phyloP scores from a whole-genome alignment of 2,113 vertebrate genomes.

The Salvelinus sp. region DNA sequence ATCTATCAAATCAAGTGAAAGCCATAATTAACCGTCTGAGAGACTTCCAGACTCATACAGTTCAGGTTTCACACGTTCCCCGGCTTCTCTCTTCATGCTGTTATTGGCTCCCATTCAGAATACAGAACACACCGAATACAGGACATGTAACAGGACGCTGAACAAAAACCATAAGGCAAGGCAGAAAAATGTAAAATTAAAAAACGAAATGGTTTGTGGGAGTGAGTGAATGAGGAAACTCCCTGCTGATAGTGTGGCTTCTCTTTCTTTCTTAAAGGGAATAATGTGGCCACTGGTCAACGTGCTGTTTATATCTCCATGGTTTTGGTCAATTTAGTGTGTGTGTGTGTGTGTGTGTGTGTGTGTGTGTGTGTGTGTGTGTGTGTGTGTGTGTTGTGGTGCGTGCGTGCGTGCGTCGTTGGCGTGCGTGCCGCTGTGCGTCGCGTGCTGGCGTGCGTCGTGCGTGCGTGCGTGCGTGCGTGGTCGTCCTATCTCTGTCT shows the following conservation, averaged over 20 bases:
- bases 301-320: slow-evolving; percentile 7
- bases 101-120: slow-evolving; percentile 12
- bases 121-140: slow-evolving; percentile 1
- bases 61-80: slow-evolving; percentile 38
- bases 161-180: not conserved
- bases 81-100: not conserved
- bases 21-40: slow-evolving; percentile 53
- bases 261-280: slow-evolving; percentile 41
- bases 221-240: slow-evolving; percentile 21
- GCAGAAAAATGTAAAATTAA: not conserved
- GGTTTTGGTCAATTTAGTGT: not conserved
- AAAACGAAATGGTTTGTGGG: not conserved
- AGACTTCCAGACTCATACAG: slow-evolving; percentile 24
- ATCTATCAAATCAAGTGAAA: slow-evolving; percentile 61
- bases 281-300: slow-evolving; percentile 42
- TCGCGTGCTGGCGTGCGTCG: no score
- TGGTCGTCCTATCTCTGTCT: no score
- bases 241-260: slow-evolving; percentile 43
- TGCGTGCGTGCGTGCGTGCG: no score
- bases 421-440: not conserved
- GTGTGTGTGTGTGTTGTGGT: not conserved
- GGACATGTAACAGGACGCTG: not conserved
- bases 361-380: no score
- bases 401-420: not conserved
- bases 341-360: slow-evolving; percentile 7